Evolutionary conservation across 2,113 vertebrate species (phyloP).

Genomic region (Serilophus lunatus): DNA sequence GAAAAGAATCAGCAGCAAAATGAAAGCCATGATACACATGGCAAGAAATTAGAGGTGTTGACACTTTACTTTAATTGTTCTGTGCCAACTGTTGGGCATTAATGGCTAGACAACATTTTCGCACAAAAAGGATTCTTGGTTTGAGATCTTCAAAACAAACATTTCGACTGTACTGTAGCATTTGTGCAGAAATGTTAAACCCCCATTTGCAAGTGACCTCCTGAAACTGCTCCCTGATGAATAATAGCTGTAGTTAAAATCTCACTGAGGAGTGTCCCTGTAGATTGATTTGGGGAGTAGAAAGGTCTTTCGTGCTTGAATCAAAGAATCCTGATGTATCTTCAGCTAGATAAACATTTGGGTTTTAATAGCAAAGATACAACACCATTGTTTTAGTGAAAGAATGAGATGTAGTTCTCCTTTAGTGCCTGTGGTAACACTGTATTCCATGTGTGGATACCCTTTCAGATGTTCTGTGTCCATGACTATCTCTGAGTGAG

Average conservation of each 20-base stretch:
- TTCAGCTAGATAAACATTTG: neutral
- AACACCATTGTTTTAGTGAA: neutral
- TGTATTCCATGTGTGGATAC: neutral
- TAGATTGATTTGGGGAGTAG: neutral
- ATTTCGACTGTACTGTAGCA: fast-evolving
- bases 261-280: neutral
- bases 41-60: neutral
- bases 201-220: neutral
- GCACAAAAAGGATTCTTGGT: neutral
- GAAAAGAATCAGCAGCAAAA: neutral
- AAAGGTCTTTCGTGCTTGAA: neutral
- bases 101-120: neutral
- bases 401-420: neutral
- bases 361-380: neutral
- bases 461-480: neutral
- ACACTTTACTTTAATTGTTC: neutral
- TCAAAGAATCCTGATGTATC: neutral
- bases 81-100: neutral
- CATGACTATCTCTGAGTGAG: neutral
- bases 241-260: neutral
- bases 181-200: neutral
- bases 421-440: neutral
- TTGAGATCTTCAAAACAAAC: neutral
- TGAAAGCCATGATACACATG: neutral
- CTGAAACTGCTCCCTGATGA: neutral